Percentiles rank a stretch among this genome's conserved stretches.
Conservation (phyloP, 2,797 vertebrate genomes). For the Sebastes dallii region DNA sequence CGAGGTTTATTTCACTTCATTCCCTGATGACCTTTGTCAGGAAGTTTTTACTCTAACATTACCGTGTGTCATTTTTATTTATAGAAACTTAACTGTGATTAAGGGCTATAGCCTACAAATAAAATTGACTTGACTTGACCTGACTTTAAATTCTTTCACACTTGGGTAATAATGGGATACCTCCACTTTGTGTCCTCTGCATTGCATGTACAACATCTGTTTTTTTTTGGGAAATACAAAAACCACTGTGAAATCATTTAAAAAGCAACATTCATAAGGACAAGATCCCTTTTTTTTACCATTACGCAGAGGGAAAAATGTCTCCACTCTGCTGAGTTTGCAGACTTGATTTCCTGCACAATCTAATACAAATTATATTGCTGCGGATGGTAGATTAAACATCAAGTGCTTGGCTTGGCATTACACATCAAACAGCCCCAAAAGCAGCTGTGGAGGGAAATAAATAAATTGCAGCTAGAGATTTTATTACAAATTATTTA, state of each 20-base stretch:
- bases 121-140: constrained; percentile 17
- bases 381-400: neutral
- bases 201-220: neutral
- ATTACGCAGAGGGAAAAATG: neutral
- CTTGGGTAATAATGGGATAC: neutral
- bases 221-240: neutral
- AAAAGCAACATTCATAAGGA: neutral
- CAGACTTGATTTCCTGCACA: neutral
- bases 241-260: neutral
- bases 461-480: neutral
- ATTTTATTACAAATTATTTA: neutral
- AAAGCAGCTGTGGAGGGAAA: neutral
- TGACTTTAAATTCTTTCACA: constrained; percentile 14
- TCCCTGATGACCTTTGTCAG: neutral
- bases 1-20: constrained; percentile 12
- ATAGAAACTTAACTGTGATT: constrained; percentile 20
- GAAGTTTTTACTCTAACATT: constrained; percentile 15
- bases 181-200: neutral
- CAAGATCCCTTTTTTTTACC: neutral
- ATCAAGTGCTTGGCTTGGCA: neutral
- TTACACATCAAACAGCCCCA: neutral
- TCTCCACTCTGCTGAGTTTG: neutral
- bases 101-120: constrained; percentile 6
- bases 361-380: neutral
- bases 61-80: constrained; percentile 24